Conservation (phyloP, 1,140 invertebrate species). For the Neelides sp. region DNA sequence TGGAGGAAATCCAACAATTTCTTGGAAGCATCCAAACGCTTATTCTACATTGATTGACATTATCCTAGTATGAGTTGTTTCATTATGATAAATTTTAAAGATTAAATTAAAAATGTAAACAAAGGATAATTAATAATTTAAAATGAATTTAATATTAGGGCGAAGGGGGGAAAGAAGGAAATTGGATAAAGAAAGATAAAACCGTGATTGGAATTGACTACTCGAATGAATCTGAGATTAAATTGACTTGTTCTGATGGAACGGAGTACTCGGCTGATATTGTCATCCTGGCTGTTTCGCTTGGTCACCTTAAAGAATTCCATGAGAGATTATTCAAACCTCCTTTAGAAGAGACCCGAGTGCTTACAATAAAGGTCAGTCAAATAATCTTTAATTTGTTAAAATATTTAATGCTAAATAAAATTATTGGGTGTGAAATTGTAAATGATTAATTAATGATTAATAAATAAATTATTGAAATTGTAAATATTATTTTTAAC, state of each 20-base stretch:
- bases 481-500: conserved; percentile 25
- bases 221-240: too few species aligned
- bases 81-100: not conserved
- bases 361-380: too few species aligned
- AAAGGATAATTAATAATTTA: too few species aligned
- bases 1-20: conserved; percentile 30
- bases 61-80: conserved; percentile 13
- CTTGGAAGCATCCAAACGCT: conserved; percentile 28
- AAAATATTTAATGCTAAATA: too few species aligned
- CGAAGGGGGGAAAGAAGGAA: too few species aligned
- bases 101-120: not conserved
- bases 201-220: conserved; percentile 1
- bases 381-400: too few species aligned
- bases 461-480: conserved; percentile 1
- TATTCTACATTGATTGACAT: conserved; percentile 20
- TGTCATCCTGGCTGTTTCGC: conserved; percentile 52
- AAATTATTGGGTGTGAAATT: too few species aligned
- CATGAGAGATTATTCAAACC: conserved; percentile 46
- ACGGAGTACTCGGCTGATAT: conserved; percentile 46
- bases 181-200: conserved; percentile 12
- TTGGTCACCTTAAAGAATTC: conserved; percentile 54
- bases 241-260: conserved; percentile 41
- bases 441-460: too few species aligned
- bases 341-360: conserved; percentile 47
- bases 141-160: too few species aligned